These are phyloP conservation scores for Cartodere bifasciata DNA, from an alignment of 2,888 invertebrate genomes.

Conservation along the genomic window DNA sequence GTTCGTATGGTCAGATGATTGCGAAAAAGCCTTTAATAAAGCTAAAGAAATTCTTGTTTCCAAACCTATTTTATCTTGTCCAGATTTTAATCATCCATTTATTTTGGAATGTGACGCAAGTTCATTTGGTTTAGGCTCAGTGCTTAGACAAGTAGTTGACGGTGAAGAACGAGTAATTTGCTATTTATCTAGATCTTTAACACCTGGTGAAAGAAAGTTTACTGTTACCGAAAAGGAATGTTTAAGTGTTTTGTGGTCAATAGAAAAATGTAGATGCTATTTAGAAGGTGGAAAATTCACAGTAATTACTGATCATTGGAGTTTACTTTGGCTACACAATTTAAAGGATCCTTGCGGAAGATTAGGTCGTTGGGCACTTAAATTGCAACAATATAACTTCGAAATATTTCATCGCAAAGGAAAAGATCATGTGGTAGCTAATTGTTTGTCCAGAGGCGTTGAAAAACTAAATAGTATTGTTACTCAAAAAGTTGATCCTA, in stretches of 20 bases:
- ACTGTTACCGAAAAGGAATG: conserved; percentile 10
- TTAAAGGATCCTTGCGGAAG: neutral
- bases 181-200: conserved; percentile 7
- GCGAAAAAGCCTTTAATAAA: conserved; percentile 4
- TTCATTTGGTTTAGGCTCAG: conserved; percentile 3
- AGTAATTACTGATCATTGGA: conserved; percentile 5
- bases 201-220: conserved; percentile 8
- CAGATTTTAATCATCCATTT: conserved; percentile 4
- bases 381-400: neutral
- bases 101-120: conserved; percentile 5
- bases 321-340: conserved; percentile 4
- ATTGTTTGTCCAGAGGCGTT: neutral
- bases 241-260: conserved; percentile 9
- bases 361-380: conserved; percentile 1
- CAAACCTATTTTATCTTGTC: conserved; percentile 5
- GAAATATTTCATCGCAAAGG: conserved; percentile 1
- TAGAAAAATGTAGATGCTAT: conserved; percentile 7
- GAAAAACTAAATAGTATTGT: no score
- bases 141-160: conserved; percentile 4
- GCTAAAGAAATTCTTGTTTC: conserved; percentile 3
- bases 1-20: conserved; percentile 6
- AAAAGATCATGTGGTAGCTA: conserved; percentile 1
- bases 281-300: conserved; percentile 5
- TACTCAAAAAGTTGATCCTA: no score
- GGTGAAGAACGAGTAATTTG: conserved; percentile 4